These are phyloP conservation scores for Stomorhina lunata DNA, from an alignment of 2,888 invertebrate genomes.

Conservation along the genomic window DNA sequence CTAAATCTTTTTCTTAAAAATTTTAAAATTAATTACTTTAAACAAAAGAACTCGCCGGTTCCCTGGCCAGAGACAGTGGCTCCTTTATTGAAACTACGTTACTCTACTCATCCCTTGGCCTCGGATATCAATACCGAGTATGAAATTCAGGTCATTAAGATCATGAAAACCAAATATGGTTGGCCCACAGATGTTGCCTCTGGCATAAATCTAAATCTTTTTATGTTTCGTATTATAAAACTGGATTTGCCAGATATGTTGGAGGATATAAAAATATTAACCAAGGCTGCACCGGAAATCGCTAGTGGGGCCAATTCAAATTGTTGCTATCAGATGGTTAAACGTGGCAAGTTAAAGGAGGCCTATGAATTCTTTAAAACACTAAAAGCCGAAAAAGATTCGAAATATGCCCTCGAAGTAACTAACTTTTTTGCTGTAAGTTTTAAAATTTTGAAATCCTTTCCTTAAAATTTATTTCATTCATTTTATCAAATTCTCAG, in stretches of 20 bases:
- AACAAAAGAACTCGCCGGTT: slow-evolving; percentile 75
- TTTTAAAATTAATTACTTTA: background rate
- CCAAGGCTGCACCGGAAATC: slow-evolving; percentile 76
- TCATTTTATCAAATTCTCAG: slow-evolving; percentile 59
- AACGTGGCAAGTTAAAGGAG: slow-evolving; percentile 75
- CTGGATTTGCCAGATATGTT: slow-evolving; percentile 77
- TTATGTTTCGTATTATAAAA: slow-evolving; percentile 78
- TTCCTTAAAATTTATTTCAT: background rate
- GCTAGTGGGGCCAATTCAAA: slow-evolving; percentile 75
- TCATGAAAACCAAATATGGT: slow-evolving; percentile 79
- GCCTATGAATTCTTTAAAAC: slow-evolving; percentile 75
- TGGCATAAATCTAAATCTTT: slow-evolving; percentile 75
- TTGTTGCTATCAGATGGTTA: slow-evolving; percentile 77
- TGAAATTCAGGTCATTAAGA: slow-evolving; percentile 79
- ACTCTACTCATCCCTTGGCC: slow-evolving; percentile 78
- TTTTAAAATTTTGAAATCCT: background rate
- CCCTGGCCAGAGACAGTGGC: slow-evolving; percentile 77
- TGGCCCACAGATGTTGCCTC: slow-evolving; percentile 76
- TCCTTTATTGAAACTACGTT: slow-evolving; percentile 75
- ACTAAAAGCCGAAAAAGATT: slow-evolving; percentile 70
- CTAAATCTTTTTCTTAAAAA: background rate
- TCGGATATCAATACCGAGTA: slow-evolving; percentile 77
- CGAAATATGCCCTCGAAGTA: slow-evolving; percentile 71
- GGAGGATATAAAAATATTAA: slow-evolving; percentile 75
- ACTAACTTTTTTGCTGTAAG: slow-evolving; percentile 71